These are phyloP conservation scores for Plecturocebus donacophilus DNA, from an alignment of 2,113 vertebrate genomes.

Conservation along the genomic window DNA sequence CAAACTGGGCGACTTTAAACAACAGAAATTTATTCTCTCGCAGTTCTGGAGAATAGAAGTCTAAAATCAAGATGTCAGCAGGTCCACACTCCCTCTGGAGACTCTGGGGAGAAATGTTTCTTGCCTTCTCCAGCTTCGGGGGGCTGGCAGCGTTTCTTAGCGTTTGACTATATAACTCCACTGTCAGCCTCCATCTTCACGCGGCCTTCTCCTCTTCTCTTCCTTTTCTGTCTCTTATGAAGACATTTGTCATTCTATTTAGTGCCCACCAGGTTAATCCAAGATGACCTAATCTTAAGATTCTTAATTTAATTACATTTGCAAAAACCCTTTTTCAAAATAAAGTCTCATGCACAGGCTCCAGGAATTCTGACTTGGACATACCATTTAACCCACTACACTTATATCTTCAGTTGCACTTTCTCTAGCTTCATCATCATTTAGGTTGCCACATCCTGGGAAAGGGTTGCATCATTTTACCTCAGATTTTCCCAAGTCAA, in stretches of 20 bases:
- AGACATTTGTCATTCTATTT: constrained; percentile 13
- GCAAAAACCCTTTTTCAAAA: background rate
- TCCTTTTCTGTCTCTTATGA: background rate
- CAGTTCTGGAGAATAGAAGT: background rate
- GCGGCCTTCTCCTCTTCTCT: background rate
- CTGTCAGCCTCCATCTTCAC: background rate
- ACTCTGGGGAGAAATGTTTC: background rate
- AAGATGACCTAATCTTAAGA: constrained; percentile 18
- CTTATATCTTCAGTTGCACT: background rate
- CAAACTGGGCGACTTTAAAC: background rate
- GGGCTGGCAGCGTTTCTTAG: background rate
- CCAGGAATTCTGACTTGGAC: background rate
- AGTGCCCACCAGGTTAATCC: background rate
- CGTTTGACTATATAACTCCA: background rate
- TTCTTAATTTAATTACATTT: constrained; percentile 43
- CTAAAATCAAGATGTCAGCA: background rate
- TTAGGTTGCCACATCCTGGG: background rate
- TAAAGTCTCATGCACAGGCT: background rate
- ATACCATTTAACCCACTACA: background rate
- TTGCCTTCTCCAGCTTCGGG: background rate
- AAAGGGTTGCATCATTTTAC: constrained; percentile 7
- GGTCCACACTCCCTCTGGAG: background rate
- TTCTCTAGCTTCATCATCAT: background rate
- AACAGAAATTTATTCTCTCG: background rate
- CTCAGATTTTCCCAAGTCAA: background rate